Evolutionary conservation across 2,888 invertebrate genomes (phyloP).

Genomic region (Hypomecis atomaria): DNA sequence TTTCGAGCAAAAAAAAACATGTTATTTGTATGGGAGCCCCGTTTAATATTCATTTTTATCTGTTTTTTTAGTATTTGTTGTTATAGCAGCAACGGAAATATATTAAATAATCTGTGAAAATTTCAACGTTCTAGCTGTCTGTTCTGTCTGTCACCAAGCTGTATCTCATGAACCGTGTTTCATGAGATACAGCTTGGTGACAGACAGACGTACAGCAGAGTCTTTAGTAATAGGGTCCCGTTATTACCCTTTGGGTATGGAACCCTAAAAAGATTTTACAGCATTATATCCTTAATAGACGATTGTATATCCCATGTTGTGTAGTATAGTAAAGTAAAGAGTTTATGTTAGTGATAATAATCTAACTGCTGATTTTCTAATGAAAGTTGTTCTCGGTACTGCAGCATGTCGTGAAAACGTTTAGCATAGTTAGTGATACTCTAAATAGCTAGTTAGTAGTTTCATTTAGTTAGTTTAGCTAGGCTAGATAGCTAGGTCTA

Average conservation of each 20-base stretch:
- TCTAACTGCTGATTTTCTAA: constrained; percentile 17
- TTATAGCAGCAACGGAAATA: no score
- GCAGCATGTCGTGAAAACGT: constrained; percentile 15
- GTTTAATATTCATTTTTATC: no score
- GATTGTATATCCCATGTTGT: background rate
- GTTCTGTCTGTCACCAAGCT: no score
- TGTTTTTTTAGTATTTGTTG: no score
- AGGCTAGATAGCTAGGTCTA: background rate
- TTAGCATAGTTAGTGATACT: constrained; percentile 17
- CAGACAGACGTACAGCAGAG: no score
- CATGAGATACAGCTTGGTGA: no score
- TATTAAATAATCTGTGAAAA: constrained; percentile 5
- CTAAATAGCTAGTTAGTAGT: constrained; percentile 6
- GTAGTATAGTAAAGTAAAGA: constrained; percentile 11
- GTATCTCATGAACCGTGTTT: no score
- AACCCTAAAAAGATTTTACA: background rate
- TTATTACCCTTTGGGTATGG: no score
- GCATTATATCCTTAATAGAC: background rate
- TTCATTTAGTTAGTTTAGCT: background rate
- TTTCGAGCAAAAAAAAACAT: no score
- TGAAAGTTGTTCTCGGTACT: constrained; percentile 14
- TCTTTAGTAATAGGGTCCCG: no score
- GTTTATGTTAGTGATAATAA: constrained; percentile 4
- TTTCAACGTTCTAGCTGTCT: no score
- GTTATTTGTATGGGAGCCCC: no score